Conservation (phyloP, 1,140 invertebrate genomes). For the Drosophila nigrodunni region DNA sequence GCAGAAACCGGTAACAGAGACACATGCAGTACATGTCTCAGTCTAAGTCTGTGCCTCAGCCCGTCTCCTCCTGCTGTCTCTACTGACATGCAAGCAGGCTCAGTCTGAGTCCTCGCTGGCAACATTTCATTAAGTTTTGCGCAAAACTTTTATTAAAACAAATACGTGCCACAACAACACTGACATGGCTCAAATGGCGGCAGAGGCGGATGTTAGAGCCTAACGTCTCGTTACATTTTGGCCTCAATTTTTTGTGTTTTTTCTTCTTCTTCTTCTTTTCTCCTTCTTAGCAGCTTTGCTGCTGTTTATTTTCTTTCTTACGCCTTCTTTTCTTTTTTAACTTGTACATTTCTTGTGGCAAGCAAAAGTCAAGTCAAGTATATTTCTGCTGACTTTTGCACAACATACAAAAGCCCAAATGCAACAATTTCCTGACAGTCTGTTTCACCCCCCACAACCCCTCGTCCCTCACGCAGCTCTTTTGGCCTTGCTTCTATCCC, state of each 20-base stretch:
- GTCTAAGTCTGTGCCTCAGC: not conserved
- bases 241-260: conserved; percentile 68
- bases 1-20: conserved; percentile 26
- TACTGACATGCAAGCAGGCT: conserved; percentile 33
- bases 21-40: conserved; percentile 42
- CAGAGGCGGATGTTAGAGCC: conserved; percentile 20
- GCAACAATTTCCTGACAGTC: conserved; percentile 76
- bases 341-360: conserved; percentile 56
- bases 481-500: conserved; percentile 6
- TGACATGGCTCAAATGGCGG: not conserved
- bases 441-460: not conserved
- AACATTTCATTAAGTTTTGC: conserved; percentile 83
- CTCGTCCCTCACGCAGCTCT: not conserved
- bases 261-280: conserved; percentile 17
- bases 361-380: conserved; percentile 80
- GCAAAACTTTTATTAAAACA: conserved; percentile 83
- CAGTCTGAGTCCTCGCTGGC: conserved; percentile 52
- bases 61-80: not conserved
- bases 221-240: conserved; percentile 77
- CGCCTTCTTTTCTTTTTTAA: conserved; percentile 26
- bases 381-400: conserved; percentile 76
- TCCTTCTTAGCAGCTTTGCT: conserved; percentile 26
- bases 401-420: conserved; percentile 68
- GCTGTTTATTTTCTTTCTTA: conserved; percentile 21
- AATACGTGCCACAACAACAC: conserved; percentile 69